Base-by-base conservation (phyloP, 2,797 vertebrate genomes). In the Chelon labrosus region DNA sequence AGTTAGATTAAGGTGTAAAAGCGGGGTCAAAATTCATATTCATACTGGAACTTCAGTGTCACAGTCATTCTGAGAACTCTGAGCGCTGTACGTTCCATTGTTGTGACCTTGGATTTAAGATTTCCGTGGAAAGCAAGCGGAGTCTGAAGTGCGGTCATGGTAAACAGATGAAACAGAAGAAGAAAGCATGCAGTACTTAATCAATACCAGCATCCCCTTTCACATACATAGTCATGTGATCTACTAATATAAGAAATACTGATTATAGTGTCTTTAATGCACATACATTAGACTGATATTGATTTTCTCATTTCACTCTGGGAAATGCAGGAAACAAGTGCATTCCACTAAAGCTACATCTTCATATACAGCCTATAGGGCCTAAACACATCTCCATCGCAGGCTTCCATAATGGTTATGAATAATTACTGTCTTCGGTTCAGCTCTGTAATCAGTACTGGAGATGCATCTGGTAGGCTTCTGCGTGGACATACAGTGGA, bases 351-450 rank as follows among this genome's bases (percentile, higher is more conserved):
- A 47, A 52, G 19, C 42, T 42, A 4, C 4, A 25, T 20, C 8
- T 22, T 22, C 22, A 22, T 22, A 22, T 22, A 22, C 14, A 58
- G 17, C 8, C 37, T 31, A 31, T 31, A 31, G 31, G 31, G 2
- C 31, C 31, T 31, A 31, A 31, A 61, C 1, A 47, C 4, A 70
- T 68, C 22, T 73, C 82, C 68, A 79, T 75, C 69, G 56, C 58
- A 70, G 65, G 61, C 60, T 73, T 55, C 65, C 59, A 0, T 78
- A 75, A 77, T 54, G 65, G 53, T 77, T 75, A 44, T 73, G 85
- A 87, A 86, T 89, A 91, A 92, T 91, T 88, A 73, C 78, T 49
- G 74, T 88, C 85, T 77, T 81, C 79, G 63, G 47, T 83, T 54
- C 37, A 71, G 79, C 84, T 82, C 80, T 73, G 65, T 83, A 86